These are phyloP conservation scores for Alcedo quadribrachys DNA, from an alignment of 2,797 vertebrate genomes.

Conservation along the genomic window DNA sequence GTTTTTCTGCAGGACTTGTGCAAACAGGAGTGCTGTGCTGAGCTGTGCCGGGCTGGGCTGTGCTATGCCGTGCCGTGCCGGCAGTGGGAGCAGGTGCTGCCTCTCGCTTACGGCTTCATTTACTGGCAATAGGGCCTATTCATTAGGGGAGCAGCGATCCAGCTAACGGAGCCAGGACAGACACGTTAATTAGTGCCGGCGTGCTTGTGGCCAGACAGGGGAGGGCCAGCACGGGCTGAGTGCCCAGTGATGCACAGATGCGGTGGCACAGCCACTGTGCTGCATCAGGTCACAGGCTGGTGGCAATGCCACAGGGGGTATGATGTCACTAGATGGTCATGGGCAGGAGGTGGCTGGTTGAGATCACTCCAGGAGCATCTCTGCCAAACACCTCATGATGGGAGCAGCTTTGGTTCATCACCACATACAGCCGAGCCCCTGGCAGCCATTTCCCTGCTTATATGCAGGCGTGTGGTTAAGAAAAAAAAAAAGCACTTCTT, in stretches of 20 bases:
- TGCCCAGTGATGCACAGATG: background rate
- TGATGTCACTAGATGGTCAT: background rate
- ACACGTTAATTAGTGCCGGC: background rate
- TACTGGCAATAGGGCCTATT: conserved; percentile 4
- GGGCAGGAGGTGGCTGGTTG: background rate
- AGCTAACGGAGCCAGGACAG: conserved; percentile 35
- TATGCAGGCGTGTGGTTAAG: background rate
- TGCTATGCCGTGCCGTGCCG: fast-evolving
- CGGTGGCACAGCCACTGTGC: fast-evolving
- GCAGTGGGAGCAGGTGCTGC: background rate
- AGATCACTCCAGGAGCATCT: fast-evolving
- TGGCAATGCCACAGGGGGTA: background rate
- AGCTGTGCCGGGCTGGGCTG: fast-evolving
- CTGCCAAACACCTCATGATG: background rate
- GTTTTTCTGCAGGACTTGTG: background rate
- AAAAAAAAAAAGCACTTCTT: background rate
- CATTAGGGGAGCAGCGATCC: conserved; percentile 33
- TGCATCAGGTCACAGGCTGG: fast-evolving
- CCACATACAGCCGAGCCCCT: fast-evolving
- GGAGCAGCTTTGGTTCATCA: background rate
- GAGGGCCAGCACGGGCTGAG: background rate
- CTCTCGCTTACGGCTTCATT: background rate
- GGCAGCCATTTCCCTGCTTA: background rate
- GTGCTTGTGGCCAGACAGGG: conserved; percentile 5
- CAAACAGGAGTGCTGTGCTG: background rate